phyloP scores from a whole-genome alignment of 2,888 invertebrate genomes.

The Corythucha ciliata region DNA sequence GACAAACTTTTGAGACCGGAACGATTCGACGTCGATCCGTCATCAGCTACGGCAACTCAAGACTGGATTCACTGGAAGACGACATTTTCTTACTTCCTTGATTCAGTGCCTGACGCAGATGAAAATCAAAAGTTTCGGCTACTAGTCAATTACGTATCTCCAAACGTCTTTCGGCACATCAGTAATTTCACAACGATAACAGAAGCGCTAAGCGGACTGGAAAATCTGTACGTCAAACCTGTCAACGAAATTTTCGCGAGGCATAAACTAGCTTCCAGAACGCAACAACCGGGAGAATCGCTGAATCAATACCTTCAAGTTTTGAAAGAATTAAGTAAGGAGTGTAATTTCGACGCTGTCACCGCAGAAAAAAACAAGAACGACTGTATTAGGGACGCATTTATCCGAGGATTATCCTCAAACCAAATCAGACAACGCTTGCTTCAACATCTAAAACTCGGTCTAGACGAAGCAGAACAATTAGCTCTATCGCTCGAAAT shows the following conservation, averaged over 20 bases:
- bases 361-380: constrained; percentile 6
- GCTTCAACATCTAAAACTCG: too few species aligned
- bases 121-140: constrained; percentile 4
- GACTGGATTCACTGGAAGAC: not conserved
- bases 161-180: not conserved
- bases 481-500: too few species aligned
- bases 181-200: not conserved
- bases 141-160: not conserved
- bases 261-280: not conserved
- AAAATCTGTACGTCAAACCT: constrained; percentile 7
- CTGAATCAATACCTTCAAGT: constrained; percentile 6
- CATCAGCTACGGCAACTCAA: not conserved
- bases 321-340: not conserved
- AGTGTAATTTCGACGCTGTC: constrained; percentile 14
- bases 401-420: not conserved
- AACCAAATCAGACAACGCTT: too few species aligned
- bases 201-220: not conserved
- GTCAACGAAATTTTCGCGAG: constrained; percentile 5
- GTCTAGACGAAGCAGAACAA: too few species aligned
- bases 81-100: not conserved
- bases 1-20: too few species aligned
- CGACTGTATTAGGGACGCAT: constrained; percentile 12
- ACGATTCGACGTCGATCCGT: constrained; percentile 2
- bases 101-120: not conserved
- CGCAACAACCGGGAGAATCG: constrained; percentile 6